A percentile compares a stretch with the other conserved stretches of the same genome.
Evolutionary conservation across 2,797 vertebrate genomes (phyloP).

Genomic region (Tokudaia muenninki): DNA sequence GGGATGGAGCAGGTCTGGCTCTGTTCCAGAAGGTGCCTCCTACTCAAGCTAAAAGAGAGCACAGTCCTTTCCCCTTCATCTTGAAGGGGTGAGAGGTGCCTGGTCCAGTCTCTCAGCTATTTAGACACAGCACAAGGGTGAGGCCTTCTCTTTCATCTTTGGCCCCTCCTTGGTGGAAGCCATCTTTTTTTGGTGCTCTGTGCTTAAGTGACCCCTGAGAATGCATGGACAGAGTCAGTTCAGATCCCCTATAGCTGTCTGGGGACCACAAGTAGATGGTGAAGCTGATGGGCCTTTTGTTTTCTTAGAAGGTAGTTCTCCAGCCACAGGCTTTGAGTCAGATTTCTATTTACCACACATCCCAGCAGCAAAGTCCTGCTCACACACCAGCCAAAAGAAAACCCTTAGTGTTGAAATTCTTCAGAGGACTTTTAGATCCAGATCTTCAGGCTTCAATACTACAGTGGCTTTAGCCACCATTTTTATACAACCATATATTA

Average conservation of each 20-base stretch:
- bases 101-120: neutral
- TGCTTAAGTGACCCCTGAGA: neutral
- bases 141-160: neutral
- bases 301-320: constrained; percentile 65
- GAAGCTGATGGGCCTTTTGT: constrained; percentile 85
- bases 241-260: rapidly evolving
- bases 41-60: neutral
- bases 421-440: constrained; percentile 85
- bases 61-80: neutral
- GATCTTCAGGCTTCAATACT: constrained; percentile 83
- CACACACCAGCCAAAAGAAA: constrained; percentile 86
- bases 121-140: neutral
- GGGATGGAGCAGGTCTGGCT: neutral
- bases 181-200: constrained; percentile 55
- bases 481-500: constrained; percentile 77
- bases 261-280: constrained; percentile 60
- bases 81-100: neutral
- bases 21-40: neutral
- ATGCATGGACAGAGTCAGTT: neutral
- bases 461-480: constrained; percentile 84
- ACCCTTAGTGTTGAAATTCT: constrained; percentile 90
- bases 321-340: constrained; percentile 82
- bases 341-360: constrained; percentile 79
- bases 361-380: constrained; percentile 87
- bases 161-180: neutral